Conservation (phyloP, 2,888 invertebrate genomes). For the Lagria hirta region DNA sequence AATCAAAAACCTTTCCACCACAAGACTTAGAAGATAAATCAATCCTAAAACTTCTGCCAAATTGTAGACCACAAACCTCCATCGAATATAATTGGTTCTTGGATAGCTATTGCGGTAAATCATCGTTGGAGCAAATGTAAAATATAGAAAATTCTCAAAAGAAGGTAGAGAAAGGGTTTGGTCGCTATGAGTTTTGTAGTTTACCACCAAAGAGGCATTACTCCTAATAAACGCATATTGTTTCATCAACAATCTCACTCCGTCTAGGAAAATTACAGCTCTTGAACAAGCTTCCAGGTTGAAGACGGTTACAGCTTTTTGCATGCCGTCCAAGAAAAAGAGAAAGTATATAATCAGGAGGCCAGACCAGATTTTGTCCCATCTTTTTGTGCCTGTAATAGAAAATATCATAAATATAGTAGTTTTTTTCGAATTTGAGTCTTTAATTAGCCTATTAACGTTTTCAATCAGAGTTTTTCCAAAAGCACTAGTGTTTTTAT, state of each 20-base stretch:
- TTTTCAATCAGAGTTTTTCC: too few relatives aligned
- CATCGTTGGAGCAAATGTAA: constrained; percentile 84
- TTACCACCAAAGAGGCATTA: constrained; percentile 63
- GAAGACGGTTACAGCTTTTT: constrained; percentile 47
- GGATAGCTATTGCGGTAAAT: constrained; percentile 84
- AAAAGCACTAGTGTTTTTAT: too few relatives aligned
- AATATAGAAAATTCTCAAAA: constrained; percentile 78
- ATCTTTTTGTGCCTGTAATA: constrained; percentile 47
- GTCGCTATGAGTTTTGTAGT: constrained; percentile 53
- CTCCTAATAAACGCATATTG: constrained; percentile 77
- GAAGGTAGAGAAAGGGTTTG: constrained; percentile 57
- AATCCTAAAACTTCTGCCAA: constrained; percentile 74
- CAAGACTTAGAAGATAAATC: constrained; percentile 76
- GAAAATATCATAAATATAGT: not conserved
- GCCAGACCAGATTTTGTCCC: constrained; percentile 50
- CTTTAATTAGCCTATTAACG: too few relatives aligned
- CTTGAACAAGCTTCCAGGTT: constrained; percentile 60
- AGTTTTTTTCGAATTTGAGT: too few relatives aligned
- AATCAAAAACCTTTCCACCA: constrained; percentile 74
- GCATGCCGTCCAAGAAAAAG: constrained; percentile 51
- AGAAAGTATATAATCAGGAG: constrained; percentile 47
- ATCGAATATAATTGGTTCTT: constrained; percentile 63
- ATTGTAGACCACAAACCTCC: constrained; percentile 70
- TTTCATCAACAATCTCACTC: constrained; percentile 82
- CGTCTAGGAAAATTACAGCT: constrained; percentile 59